phyloP scores from a whole-genome alignment of 2,113 vertebrate genomes.

The Pteronura brasiliensis region DNA sequence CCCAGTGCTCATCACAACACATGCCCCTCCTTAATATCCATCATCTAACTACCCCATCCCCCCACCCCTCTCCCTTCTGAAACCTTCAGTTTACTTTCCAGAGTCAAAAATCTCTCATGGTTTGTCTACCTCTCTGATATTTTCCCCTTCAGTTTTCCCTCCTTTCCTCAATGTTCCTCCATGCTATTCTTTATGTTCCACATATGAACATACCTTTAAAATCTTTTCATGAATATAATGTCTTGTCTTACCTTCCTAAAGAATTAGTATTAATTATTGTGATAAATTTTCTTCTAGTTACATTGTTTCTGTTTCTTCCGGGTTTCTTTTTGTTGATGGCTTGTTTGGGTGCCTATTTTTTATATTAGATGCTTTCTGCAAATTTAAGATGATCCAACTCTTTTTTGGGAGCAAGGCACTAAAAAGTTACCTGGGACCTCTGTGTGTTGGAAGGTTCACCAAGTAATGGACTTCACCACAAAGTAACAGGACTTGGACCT shows the following conservation, averaged over 20 bases:
- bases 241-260: not conserved
- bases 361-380: not conserved
- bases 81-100: too few species aligned
- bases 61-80: too few species aligned
- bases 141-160: too few species aligned
- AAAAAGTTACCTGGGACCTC: not conserved
- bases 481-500: not conserved
- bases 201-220: not conserved
- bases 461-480: not conserved
- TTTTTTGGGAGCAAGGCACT: not conserved
- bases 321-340: not conserved
- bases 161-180: too few species aligned
- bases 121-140: too few species aligned
- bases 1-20: too few species aligned
- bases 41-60: too few species aligned
- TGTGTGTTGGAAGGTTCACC: not conserved
- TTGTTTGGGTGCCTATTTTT: not conserved
- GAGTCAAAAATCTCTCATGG: too few species aligned
- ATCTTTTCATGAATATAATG: not conserved
- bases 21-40: too few species aligned
- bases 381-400: not conserved
- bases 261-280: not conserved
- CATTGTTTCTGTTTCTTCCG: not conserved
- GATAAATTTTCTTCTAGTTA: not conserved
- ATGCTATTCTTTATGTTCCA: too few species aligned